These are phyloP conservation scores for Linurgus olivaceus DNA, from an alignment of 2,797 vertebrate genomes.

Conservation along the genomic window DNA sequence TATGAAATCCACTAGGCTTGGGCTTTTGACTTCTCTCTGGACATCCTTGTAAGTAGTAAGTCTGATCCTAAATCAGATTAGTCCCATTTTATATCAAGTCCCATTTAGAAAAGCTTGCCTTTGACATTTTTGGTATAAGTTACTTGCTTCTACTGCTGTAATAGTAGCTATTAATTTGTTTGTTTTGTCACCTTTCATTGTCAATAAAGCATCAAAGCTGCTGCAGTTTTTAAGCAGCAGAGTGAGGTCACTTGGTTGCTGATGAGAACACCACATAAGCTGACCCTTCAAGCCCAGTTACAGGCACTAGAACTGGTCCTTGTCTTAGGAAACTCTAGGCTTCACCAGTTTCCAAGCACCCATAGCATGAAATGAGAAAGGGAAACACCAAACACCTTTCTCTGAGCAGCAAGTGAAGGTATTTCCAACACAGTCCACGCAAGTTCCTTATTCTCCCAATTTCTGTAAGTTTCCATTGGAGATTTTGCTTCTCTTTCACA, in stretches of 20 bases:
- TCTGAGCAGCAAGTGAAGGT: background rate
- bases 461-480: background rate
- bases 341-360: background rate
- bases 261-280: background rate
- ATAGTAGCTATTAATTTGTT: background rate
- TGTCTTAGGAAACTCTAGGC: background rate
- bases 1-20: background rate
- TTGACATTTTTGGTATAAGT: background rate
- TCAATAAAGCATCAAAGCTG: background rate
- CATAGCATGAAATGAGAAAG: background rate
- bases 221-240: background rate
- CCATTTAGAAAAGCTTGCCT: background rate
- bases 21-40: background rate
- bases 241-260: background rate
- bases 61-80: background rate
- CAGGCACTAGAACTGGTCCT: background rate
- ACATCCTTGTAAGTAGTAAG: background rate
- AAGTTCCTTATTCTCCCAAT: background rate
- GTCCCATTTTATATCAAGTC: background rate
- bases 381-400: background rate
- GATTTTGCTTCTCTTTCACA: background rate
- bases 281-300: background rate
- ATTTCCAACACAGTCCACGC: background rate
- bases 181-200: background rate
- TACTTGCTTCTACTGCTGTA: background rate